Conservation (phyloP, 1,140 invertebrate genomes). For the Macrosteles quadrilineatus region DNA sequence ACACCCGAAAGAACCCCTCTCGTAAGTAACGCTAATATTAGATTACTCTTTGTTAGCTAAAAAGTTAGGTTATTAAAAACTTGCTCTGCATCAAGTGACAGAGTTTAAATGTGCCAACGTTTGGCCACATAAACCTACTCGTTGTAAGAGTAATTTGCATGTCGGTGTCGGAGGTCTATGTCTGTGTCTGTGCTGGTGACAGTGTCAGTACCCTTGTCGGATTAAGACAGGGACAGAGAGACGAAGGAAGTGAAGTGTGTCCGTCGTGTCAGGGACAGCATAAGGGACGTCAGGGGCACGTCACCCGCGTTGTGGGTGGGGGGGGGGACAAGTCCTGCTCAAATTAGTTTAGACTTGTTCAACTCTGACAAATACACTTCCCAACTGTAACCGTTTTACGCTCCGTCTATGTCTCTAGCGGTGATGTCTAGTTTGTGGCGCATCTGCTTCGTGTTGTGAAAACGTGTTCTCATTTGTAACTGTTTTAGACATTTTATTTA, state of each 20-base stretch:
- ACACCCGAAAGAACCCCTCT: too few species aligned
- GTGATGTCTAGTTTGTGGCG: slow-evolving; percentile 3
- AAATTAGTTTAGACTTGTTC: slow-evolving; percentile 28
- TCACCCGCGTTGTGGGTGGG: neutral
- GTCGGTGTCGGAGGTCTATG: too few species aligned
- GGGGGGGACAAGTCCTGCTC: neutral
- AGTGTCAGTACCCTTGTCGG: slow-evolving; percentile 6
- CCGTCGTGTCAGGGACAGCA: slow-evolving; percentile 3
- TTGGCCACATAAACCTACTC: too few species aligned
- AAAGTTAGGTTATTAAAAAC: too few species aligned
- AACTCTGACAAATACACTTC: slow-evolving; percentile 11
- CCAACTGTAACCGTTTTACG: slow-evolving; percentile 18
- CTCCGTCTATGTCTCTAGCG: neutral
- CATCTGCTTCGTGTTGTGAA: neutral
- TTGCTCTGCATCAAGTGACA: too few species aligned
- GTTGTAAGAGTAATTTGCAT: too few species aligned
- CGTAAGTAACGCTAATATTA: too few species aligned
- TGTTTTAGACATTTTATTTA: too few species aligned
- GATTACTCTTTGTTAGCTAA: too few species aligned
- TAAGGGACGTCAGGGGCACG: slow-evolving; percentile 4
- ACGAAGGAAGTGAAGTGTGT: neutral
- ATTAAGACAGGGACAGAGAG: neutral
- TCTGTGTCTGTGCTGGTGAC: neutral
- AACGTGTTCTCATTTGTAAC: too few species aligned
- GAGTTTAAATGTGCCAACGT: too few species aligned